These are phyloP conservation scores for Acrocera orbiculus DNA, from an alignment of 2,888 invertebrate genomes.

Conservation along the genomic window DNA sequence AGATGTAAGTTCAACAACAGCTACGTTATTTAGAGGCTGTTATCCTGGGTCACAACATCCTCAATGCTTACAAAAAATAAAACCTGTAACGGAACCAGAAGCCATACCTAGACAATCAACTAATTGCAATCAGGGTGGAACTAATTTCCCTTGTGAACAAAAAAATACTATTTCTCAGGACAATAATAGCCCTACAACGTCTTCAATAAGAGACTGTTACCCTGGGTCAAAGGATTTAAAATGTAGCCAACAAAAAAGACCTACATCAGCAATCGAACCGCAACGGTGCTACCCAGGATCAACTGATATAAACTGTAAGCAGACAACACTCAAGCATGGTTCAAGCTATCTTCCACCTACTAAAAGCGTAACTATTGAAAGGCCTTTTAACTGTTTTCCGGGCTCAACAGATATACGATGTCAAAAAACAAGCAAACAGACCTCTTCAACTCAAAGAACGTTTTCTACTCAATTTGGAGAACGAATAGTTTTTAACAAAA, in stretches of 20 bases:
- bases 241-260: slow-evolving; percentile 10
- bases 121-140: slow-evolving; percentile 13
- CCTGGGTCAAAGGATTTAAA: slow-evolving; percentile 22
- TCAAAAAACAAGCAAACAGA: slow-evolving; percentile 16
- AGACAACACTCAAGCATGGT: slow-evolving; percentile 3
- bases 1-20: too few species aligned
- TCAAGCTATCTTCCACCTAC: slow-evolving; percentile 6
- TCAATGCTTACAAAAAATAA: slow-evolving; percentile 19
- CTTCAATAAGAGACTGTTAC: slow-evolving; percentile 13
- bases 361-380: not conserved
- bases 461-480: too few species aligned
- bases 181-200: slow-evolving; percentile 11
- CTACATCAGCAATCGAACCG: not conserved
- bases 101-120: slow-evolving; percentile 22
- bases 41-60: slow-evolving; percentile 23
- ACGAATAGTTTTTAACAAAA: too few species aligned
- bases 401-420: slow-evolving; percentile 21
- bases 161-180: not conserved
- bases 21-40: slow-evolving; percentile 3
- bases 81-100: slow-evolving; percentile 12
- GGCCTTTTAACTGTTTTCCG: slow-evolving; percentile 19
- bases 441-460: slow-evolving; percentile 12
- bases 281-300: slow-evolving; percentile 6
- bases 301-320: not conserved
- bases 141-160: not conserved